Percentiles rank a stretch among this genome's conserved stretches.
These are phyloP conservation scores for Brachyistius frenatus DNA, from an alignment of 2,113 vertebrate genomes.

Conservation along the genomic window DNA sequence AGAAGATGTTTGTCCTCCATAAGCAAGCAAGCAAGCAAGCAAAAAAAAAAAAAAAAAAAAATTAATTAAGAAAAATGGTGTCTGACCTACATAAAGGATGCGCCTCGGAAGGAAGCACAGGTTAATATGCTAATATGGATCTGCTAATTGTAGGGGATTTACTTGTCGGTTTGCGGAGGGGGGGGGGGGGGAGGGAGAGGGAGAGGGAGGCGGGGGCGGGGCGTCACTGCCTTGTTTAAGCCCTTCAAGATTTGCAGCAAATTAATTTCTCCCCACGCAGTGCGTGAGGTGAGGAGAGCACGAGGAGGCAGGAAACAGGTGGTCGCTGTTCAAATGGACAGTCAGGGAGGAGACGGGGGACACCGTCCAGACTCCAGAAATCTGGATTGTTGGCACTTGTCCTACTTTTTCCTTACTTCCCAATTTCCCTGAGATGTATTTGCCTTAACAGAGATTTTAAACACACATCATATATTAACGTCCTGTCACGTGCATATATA, in stretches of 20 bases:
- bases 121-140: slow-evolving; percentile 87
- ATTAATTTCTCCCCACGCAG: slow-evolving; percentile 80
- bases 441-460: slow-evolving; percentile 5
- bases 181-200: slow-evolving; percentile 6
- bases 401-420: background rate
- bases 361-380: background rate
- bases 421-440: no score
- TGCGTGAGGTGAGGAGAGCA: slow-evolving; percentile 76
- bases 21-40: slow-evolving; percentile 54
- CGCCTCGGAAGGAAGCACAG: slow-evolving; percentile 75
- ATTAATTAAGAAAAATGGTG: slow-evolving; percentile 82
- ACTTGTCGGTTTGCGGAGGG: slow-evolving; percentile 68
- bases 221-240: slow-evolving; percentile 73
- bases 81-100: slow-evolving; percentile 85
- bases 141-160: slow-evolving; percentile 83
- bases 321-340: slow-evolving; percentile 62
- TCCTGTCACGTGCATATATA: slow-evolving; percentile 40
- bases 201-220: slow-evolving; percentile 18
- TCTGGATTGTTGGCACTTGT: background rate
- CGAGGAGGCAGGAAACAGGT: slow-evolving; percentile 78
- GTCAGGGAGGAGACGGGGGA: background rate
- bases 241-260: slow-evolving; percentile 78
- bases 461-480: slow-evolving; percentile 27
- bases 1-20: slow-evolving; percentile 74
- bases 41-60: slow-evolving; percentile 76